Conservation (phyloP, 2,888 invertebrate genomes). For the Apodemia duryi region DNA sequence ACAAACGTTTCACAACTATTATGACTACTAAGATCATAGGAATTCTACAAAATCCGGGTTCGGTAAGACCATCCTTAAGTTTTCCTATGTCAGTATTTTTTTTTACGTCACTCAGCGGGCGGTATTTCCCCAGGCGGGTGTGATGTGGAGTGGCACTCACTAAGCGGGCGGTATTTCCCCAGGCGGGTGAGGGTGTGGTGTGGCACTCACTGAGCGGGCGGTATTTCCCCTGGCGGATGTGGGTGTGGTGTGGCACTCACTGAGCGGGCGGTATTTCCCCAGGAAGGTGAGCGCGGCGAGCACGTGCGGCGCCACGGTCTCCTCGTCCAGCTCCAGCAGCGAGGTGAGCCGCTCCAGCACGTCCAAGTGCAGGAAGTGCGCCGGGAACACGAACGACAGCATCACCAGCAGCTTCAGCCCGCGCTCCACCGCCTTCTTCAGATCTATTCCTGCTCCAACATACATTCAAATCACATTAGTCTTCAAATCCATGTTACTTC, state of each 20-base stretch:
- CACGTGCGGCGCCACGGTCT: conserved; percentile 88
- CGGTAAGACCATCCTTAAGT: too few relatives aligned
- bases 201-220: conserved; percentile 43
- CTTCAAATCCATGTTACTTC: too few relatives aligned
- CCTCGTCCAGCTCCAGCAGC: conserved; percentile 90
- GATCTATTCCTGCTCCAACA: conserved; percentile 83
- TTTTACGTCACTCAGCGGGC: too few relatives aligned
- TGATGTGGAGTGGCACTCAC: too few relatives aligned
- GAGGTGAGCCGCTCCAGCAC: conserved; percentile 87
- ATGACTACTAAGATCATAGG: too few relatives aligned
- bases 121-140: too few relatives aligned
- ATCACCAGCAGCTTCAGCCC: conserved; percentile 93
- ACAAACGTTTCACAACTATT: too few relatives aligned
- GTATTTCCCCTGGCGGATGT: too few relatives aligned
- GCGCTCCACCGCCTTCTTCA: conserved; percentile 90
- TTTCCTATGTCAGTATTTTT: too few relatives aligned
- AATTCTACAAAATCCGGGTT: too few relatives aligned
- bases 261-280: conserved; percentile 91
- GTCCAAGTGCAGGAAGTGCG: conserved; percentile 93
- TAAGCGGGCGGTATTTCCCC: too few relatives aligned
- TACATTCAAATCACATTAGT: not conserved
- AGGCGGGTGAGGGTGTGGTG: not conserved
- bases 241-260: conserved; percentile 61
- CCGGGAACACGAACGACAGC: conserved; percentile 94
- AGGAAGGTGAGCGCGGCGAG: conserved; percentile 91